Evolutionary conservation across 2,113 vertebrate genomes (phyloP), one percentile per base, ranked within the genome.

Genomic region (Pseudois nayaur): DNA sequence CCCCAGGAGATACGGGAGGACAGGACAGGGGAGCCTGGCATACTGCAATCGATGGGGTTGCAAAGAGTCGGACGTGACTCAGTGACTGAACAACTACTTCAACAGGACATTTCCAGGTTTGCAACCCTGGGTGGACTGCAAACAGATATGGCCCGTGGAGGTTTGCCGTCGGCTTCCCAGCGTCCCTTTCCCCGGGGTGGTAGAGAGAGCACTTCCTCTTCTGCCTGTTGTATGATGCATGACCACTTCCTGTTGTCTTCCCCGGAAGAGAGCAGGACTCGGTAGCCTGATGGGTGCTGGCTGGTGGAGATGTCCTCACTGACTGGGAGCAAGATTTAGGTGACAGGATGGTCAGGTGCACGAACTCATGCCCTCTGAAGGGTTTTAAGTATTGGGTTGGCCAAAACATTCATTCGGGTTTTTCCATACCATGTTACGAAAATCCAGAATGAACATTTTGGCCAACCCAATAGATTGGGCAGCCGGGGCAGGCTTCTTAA

Each of bases 171-270:
- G 0, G 33, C 62, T 90, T 57, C 62, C 33, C 5, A 25, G 79
- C 6, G 12, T 91, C 21, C 10, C 14, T 52, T 14, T 16, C 43
- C 52, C 1, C 0, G 0, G 74, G 23, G 11, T 3, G 0, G 54
- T 36, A 10, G 59, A 60, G 54, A 29, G n/a, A 19, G 6, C 3
- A 0, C 15, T 86, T 83, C 12, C 29, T 87, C 31, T 67, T 45
- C 52, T 23, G 1, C 57, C 57, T 54, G n/a, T 19, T 7, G 0
- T 21, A 11, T 1, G 29, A 87, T 14, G 7, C 54, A 21, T n/a
- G 67, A 12, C 78, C 50, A 8, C 27, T 62, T 60, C 21, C n/a
- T 14, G 2, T 40, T 45, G 1, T 43, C 55, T 29, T 57, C 45
- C 87, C 23, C 1, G 8, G 3, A 29, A 64, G 25, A 25, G 6